Evolutionary conservation across 2,888 invertebrate species (phyloP), one percentile per base, ranked within the genome.

Genomic region (Heteromyza rotundicornis): DNA sequence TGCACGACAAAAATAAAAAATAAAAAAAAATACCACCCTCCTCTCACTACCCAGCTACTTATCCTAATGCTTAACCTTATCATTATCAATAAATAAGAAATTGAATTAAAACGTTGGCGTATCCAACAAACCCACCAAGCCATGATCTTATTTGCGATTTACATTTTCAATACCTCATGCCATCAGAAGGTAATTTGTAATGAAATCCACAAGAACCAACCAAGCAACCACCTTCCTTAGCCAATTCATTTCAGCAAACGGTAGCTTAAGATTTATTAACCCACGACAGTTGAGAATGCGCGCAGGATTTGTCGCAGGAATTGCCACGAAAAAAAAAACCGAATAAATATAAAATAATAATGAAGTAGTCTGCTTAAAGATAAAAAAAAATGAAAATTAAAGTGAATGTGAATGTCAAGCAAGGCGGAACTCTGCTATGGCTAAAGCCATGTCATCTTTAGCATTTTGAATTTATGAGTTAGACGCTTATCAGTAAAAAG

Each of bases 261-360:
- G 71, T 76, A 67, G 73, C 76, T 76, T 77, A 67, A 76, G 74
- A 74, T 74, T 74, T 74, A 74, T 74, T 74, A 74, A 77, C 76
- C 77, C 67, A 74, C 65, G 62, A 54, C 68, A 64, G 47, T n/a
- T n/a, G n/a, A 22, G 47, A 27, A 52, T 53, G 54, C 49, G n/a
- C 55, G 55, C 62, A 54, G 65, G 54, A 63, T 59, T 63, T 50
- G 40, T 19, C 23, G 63, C 35, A 17, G 44, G n/a, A n/a, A n/a
- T n/a, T 5, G 10, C 27, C 7, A 27, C 27, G 27, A 27, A 27
- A 27, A 27, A 27, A 27, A 27, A 27, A 27, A 10, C 27, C 27
- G 10, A 27, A 27, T 27, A 5, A 27, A n/a, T n/a, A n/a, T n/a
- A n/a, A n/a, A n/a, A 10, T 27, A 57, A 68, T 71, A 70, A 71